Percentiles rank a stretch among this genome's conserved stretches.
These are phyloP conservation scores for Tetraodon nigroviridis DNA, from an alignment of 2,113 vertebrate genomes.

Conservation along the genomic window DNA sequence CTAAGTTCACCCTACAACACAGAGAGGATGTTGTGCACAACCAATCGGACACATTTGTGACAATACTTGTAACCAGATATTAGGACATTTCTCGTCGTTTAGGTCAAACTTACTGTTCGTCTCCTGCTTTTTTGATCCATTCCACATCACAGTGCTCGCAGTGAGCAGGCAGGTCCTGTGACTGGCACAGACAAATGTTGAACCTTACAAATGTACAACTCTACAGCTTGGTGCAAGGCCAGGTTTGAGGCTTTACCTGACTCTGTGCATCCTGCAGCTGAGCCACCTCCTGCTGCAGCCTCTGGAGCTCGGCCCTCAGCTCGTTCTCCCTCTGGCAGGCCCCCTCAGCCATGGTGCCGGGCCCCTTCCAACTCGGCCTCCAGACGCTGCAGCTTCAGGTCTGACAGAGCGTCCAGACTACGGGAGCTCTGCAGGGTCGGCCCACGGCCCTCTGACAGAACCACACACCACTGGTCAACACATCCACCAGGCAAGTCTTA, in stretches of 20 bases:
- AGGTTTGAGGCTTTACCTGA: slow-evolving; percentile 46
- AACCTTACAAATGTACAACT: neutral
- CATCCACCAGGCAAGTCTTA: neutral
- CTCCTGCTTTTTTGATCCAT: slow-evolving; percentile 88
- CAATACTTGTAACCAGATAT: neutral
- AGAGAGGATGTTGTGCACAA: neutral
- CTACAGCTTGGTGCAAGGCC: neutral
- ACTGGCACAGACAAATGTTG: slow-evolving; percentile 4
- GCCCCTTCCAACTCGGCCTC: slow-evolving; percentile 84
- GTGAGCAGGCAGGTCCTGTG: slow-evolving; percentile 43
- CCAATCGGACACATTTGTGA: too few species aligned
- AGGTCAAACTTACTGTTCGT: slow-evolving; percentile 82
- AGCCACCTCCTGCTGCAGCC: slow-evolving; percentile 80
- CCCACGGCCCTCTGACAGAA: slow-evolving; percentile 62
- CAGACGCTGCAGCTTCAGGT: slow-evolving; percentile 71
- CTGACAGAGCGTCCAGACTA: slow-evolving; percentile 69
- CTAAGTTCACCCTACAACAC: slow-evolving; percentile 81
- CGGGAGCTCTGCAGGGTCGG: slow-evolving; percentile 75
- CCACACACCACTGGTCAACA: neutral
- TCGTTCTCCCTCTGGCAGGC: slow-evolving; percentile 84
- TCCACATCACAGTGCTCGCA: slow-evolving; percentile 79
- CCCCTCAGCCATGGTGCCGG: slow-evolving; percentile 73
- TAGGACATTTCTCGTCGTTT: neutral
- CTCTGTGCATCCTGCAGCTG: slow-evolving; percentile 78
- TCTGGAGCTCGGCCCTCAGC: slow-evolving; percentile 79